These are phyloP conservation scores for Gorsachius magnificus DNA, from an alignment of 2,797 vertebrate species.

Conservation along the genomic window DNA sequence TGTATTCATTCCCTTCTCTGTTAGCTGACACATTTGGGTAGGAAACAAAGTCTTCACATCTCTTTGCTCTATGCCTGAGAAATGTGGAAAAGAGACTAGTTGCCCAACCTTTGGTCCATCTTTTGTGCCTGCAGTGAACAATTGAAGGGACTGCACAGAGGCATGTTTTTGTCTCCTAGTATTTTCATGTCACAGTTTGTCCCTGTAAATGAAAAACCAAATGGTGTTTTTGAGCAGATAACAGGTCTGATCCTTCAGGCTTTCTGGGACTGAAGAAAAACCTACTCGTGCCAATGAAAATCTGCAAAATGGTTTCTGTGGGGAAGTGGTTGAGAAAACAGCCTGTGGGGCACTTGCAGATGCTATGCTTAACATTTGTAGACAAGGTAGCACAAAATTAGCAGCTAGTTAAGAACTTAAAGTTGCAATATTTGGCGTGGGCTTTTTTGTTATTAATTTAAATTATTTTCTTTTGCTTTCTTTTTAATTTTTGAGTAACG, in stretches of 20 bases:
- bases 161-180: not conserved
- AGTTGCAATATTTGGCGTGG: not conserved
- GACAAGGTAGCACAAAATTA: not conserved
- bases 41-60: not conserved
- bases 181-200: not conserved
- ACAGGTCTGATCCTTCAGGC: constrained; percentile 26
- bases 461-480: not conserved
- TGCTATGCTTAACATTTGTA: not conserved
- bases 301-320: constrained; percentile 1
- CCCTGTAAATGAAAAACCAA: constrained; percentile 19
- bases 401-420: not conserved
- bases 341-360: not conserved
- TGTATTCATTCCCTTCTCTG: not conserved
- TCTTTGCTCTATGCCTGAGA: not conserved
- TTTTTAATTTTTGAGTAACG: not conserved
- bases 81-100: not conserved
- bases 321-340: not conserved
- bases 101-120: not conserved
- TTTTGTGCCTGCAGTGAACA: not conserved
- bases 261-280: constrained; percentile 14
- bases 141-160: not conserved
- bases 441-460: not conserved
- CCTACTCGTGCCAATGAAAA: not conserved
- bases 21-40: not conserved
- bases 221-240: not conserved